Evolutionary conservation across 1,140 invertebrate species (phyloP).

Genomic region (Drosophila malerkotliana): DNA sequence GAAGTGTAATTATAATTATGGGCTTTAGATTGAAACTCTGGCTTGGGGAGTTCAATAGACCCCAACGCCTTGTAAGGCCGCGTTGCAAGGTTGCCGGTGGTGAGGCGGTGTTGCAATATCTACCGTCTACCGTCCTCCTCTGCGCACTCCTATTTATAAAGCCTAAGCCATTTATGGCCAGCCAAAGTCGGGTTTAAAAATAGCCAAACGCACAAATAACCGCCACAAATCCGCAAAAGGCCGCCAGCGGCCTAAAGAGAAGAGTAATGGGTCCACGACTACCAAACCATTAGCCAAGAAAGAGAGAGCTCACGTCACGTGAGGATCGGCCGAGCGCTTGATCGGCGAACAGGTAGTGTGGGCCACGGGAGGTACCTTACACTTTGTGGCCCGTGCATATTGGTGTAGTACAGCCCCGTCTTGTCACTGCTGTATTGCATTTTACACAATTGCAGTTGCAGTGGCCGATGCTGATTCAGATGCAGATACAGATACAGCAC

Average conservation of each 20-base stretch:
- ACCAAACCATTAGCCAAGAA: not conserved
- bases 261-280: not conserved
- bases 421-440: conserved; percentile 36
- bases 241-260: conserved; percentile 1
- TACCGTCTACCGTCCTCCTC: not conserved
- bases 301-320: conserved; percentile 38
- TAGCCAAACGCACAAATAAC: conserved; percentile 35
- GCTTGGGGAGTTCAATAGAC: conserved; percentile 66
- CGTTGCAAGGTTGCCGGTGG: conserved; percentile 61
- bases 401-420: conserved; percentile 66
- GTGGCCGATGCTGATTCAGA: not conserved
- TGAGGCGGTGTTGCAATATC: conserved; percentile 39
- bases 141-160: conserved; percentile 40
- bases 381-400: not conserved
- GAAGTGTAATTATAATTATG: conserved; percentile 28
- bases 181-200: conserved; percentile 53
- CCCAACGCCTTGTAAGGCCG: conserved; percentile 63
- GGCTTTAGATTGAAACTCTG: conserved; percentile 29
- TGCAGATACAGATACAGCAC: conserved; percentile 4
- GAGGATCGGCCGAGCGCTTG: conserved; percentile 39
- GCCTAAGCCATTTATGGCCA: conserved; percentile 51
- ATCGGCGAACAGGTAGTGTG: conserved; percentile 48
- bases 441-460: conserved; percentile 45
- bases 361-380: conserved; percentile 19
- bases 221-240: conserved; percentile 51